Percentiles rank a stretch among this genome's conserved stretches.
Evolutionary conservation across 2,888 invertebrate species (phyloP).

Genomic region (Pseudeuparius sepicola): DNA sequence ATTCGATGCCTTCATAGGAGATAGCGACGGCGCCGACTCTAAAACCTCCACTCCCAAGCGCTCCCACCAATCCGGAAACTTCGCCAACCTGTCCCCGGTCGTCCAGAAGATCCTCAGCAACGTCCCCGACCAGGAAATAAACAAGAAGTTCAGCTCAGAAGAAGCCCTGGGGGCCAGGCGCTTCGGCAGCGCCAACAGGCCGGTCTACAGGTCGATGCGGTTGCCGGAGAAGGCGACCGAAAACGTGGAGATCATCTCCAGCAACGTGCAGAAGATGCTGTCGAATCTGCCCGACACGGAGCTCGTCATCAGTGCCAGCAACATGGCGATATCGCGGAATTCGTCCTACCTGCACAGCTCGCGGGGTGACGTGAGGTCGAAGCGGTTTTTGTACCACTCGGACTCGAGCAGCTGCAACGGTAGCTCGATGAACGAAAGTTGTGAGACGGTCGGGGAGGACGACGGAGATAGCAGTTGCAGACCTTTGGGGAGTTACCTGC

Average conservation of each 20-base stretch:
- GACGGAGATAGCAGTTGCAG: constrained; percentile 27
- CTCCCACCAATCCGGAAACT: constrained; percentile 37
- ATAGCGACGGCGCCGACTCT: constrained; percentile 25
- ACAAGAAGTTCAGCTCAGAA: constrained; percentile 35
- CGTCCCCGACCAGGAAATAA: constrained; percentile 39
- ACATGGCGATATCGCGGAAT: constrained; percentile 26
- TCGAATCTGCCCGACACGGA: constrained; percentile 43
- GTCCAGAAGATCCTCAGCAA: constrained; percentile 53
- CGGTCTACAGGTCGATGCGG: constrained; percentile 22
- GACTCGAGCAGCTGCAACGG: constrained; percentile 16
- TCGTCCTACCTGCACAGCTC: constrained; percentile 26
- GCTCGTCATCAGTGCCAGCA: constrained; percentile 32
- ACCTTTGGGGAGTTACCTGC: constrained; percentile 37
- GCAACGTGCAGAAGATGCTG: constrained; percentile 47
- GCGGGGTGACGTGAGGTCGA: constrained; percentile 12
- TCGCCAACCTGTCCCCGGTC: constrained; percentile 50
- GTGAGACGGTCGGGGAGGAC: constrained; percentile 23
- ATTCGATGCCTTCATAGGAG: constrained; percentile 68
- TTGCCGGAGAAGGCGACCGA: constrained; percentile 24
- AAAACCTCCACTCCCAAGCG: constrained; percentile 29
- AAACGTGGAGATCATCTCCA: constrained; percentile 37
- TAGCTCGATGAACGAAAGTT: constrained; percentile 10
- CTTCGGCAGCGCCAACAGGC: constrained; percentile 15
- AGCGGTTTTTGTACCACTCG: constrained; percentile 22
- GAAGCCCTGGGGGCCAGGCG: constrained; percentile 27